phyloP scores from a whole-genome alignment of 2,888 invertebrate genomes.

The Ypsolopha sequella region DNA sequence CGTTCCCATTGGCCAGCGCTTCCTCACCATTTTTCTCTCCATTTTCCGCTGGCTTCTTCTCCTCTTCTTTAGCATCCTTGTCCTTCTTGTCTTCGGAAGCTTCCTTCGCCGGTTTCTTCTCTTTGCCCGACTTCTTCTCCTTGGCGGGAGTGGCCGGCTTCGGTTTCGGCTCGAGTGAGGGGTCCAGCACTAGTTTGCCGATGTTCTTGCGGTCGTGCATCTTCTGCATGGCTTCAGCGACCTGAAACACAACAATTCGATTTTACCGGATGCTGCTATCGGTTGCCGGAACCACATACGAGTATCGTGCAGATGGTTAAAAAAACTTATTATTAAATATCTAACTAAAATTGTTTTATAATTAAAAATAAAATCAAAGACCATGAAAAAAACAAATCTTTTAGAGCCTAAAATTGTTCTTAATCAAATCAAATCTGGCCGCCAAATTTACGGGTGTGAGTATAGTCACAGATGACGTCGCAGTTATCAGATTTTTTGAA shows the following conservation, averaged over 20 bases:
- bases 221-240: slow-evolving; percentile 91
- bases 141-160: slow-evolving; percentile 85
- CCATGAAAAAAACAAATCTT: no score
- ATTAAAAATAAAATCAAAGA: no score
- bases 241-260: slow-evolving; percentile 47
- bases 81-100: slow-evolving; percentile 78
- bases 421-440: no score
- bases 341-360: no score
- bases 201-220: slow-evolving; percentile 94
- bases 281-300: no score
- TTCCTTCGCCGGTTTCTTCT: slow-evolving; percentile 75
- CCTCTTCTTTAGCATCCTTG: slow-evolving; percentile 68
- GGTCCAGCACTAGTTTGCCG: slow-evolving; percentile 88
- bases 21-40: slow-evolving; percentile 65
- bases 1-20: slow-evolving; percentile 65
- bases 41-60: slow-evolving; percentile 29
- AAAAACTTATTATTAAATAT: no score
- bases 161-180: slow-evolving; percentile 82
- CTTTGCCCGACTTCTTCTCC: slow-evolving; percentile 78
- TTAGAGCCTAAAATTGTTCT: no score
- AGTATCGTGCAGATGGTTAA: no score
- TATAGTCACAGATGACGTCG: no score
- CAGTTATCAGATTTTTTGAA: no score
- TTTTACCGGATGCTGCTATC: no score
- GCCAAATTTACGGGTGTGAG: no score